Evolutionary conservation across 2,797 vertebrate genomes (phyloP).

Genomic region (Micromesistius poutassou): DNA sequence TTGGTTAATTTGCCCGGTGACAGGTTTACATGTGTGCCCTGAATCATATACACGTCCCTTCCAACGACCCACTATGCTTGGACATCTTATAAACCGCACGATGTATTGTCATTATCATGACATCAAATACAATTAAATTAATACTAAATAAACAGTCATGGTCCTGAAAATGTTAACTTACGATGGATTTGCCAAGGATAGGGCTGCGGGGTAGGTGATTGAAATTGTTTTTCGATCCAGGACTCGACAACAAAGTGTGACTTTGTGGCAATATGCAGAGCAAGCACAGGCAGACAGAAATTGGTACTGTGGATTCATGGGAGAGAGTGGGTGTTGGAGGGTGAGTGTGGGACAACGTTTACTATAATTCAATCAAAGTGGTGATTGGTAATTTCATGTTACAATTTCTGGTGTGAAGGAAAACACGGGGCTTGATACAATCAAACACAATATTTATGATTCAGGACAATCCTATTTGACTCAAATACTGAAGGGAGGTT

Average conservation of each 20-base stretch:
- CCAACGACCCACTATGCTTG: conserved; percentile 17
- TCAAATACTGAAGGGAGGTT: too few species aligned
- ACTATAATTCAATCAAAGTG: too few species aligned
- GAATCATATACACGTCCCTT: conserved; percentile 24
- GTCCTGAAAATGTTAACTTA: neutral
- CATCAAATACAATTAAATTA: neutral
- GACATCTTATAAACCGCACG: conserved; percentile 3
- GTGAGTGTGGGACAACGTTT: too few species aligned
- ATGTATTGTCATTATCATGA: neutral
- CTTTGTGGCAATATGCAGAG: neutral
- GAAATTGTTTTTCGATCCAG: neutral
- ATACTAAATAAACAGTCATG: neutral
- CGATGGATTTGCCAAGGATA: neutral
- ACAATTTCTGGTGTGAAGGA: too few species aligned
- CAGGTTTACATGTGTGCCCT: conserved; percentile 21
- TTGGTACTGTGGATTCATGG: too few species aligned
- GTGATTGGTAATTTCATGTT: too few species aligned
- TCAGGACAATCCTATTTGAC: too few species aligned
- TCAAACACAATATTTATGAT: too few species aligned
- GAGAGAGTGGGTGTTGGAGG: too few species aligned
- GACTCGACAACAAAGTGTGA: neutral
- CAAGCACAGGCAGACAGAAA: neutral
- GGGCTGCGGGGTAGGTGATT: neutral
- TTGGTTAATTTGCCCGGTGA: conserved; percentile 13
- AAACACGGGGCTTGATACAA: too few species aligned